Evolutionary conservation across 2,113 vertebrate genomes (phyloP).

Genomic region (Cyphomyrus plagiostoma): DNA sequence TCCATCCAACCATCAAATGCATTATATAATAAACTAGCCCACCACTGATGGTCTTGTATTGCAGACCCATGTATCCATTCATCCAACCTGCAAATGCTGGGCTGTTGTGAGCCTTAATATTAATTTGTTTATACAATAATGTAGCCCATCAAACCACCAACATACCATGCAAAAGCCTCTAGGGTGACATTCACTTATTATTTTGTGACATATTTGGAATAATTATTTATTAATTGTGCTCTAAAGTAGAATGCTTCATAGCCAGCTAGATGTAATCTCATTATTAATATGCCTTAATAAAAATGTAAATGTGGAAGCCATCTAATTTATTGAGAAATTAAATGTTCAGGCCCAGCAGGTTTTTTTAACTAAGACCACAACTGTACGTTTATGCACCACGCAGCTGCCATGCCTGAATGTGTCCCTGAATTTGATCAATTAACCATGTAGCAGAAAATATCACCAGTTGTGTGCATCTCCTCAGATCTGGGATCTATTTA

Average conservation of each 20-base stretch:
- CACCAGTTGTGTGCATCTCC: neutral
- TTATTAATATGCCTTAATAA: neutral
- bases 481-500: neutral
- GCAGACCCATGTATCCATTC: neutral
- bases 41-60: neutral
- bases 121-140: neutral
- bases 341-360: neutral
- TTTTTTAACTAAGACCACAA: neutral
- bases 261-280: neutral
- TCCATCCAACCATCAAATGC: neutral
- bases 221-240: conserved; percentile 3
- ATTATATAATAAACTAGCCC: neutral
- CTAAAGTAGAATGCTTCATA: neutral
- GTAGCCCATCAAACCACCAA: neutral
- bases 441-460: neutral
- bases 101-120: neutral
- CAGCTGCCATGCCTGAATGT: neutral
- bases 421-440: neutral
- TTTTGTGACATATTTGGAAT: neutral
- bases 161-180: neutral
- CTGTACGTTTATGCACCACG: neutral
- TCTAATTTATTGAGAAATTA: neutral
- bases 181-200: neutral
- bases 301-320: neutral
- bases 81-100: neutral